Evolutionary conservation across 2,797 vertebrate species (phyloP).

Genomic region (Apogon hyalosoma): DNA sequence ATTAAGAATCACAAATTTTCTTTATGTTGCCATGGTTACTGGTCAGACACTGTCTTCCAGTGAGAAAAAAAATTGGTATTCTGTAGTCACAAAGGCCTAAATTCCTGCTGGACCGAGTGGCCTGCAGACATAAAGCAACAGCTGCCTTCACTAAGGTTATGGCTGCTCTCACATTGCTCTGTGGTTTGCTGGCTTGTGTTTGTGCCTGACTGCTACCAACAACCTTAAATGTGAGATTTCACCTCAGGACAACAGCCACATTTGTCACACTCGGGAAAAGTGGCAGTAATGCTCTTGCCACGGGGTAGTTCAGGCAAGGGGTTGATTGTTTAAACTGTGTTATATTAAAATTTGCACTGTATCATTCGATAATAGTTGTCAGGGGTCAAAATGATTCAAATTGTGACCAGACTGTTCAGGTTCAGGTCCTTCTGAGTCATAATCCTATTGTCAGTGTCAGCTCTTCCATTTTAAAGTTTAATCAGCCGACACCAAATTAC

Average conservation of each 20-base stretch:
- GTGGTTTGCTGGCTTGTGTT: constrained; percentile 27
- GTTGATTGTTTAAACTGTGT: constrained; percentile 37
- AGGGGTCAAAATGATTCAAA: constrained; percentile 16
- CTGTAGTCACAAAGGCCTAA: constrained; percentile 57
- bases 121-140: constrained; percentile 63
- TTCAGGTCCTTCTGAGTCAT: neutral
- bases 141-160: constrained; percentile 52
- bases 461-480: neutral
- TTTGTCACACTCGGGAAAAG: constrained; percentile 37
- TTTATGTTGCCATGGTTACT: constrained; percentile 72
- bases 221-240: constrained; percentile 48
- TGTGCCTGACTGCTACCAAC: constrained; percentile 5
- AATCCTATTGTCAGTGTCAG: neutral
- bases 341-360: constrained; percentile 21
- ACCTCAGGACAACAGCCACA: constrained; percentile 40
- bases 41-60: constrained; percentile 49
- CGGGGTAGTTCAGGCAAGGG: constrained; percentile 7
- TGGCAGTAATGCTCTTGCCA: constrained; percentile 6
- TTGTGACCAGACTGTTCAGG: constrained; percentile 3
- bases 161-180: constrained; percentile 27
- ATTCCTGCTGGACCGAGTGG: constrained; percentile 64
- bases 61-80: constrained; percentile 69
- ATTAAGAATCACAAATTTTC: constrained; percentile 59
- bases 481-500: neutral
- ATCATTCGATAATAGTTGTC: constrained; percentile 11